Percentiles rank a stretch among this genome's conserved stretches.
These are phyloP conservation scores for Penaeus vannamei DNA, from an alignment of 1,140 invertebrate genomes.

Conservation along the genomic window DNA sequence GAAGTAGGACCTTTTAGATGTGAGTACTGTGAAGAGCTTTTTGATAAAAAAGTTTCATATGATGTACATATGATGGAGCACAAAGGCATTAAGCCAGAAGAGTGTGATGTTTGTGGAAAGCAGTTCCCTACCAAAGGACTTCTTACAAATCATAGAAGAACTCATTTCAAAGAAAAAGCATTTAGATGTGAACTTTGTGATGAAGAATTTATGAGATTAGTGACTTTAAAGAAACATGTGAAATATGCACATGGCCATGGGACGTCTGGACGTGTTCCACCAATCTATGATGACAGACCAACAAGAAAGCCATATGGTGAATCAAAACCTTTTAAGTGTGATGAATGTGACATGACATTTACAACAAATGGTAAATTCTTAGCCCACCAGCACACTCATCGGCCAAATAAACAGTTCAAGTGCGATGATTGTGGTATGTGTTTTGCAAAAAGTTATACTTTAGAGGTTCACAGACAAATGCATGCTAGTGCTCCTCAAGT, in stretches of 20 bases:
- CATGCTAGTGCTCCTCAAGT: slow-evolving; percentile 42
- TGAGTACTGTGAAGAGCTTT: slow-evolving; percentile 59
- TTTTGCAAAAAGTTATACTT: slow-evolving; percentile 61
- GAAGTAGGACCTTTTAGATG: slow-evolving; percentile 58
- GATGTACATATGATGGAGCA: slow-evolving; percentile 75
- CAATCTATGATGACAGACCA: slow-evolving; percentile 54
- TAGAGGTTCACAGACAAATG: slow-evolving; percentile 61
- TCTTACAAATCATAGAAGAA: slow-evolving; percentile 56
- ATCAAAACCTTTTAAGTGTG: slow-evolving; percentile 59
- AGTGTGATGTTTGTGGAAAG: slow-evolving; percentile 68
- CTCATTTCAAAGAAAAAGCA: slow-evolving; percentile 62
- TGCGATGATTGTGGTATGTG: slow-evolving; percentile 61
- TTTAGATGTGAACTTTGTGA: slow-evolving; percentile 63
- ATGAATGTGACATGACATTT: slow-evolving; percentile 59
- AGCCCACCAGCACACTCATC: slow-evolving; percentile 57
- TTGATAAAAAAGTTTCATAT: slow-evolving; percentile 60
- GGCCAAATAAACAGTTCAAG: slow-evolving; percentile 56
- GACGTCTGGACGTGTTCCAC: slow-evolving; percentile 26
- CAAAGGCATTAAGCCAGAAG: slow-evolving; percentile 74
- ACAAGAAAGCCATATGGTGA: slow-evolving; percentile 55
- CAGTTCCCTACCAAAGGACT: slow-evolving; percentile 65
- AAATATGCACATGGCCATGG: slow-evolving; percentile 58
- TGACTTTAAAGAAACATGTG: slow-evolving; percentile 61
- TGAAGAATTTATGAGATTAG: slow-evolving; percentile 57
- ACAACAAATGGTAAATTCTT: slow-evolving; percentile 62